Percentiles rank a stretch among this genome's conserved stretches.
These are phyloP conservation scores for Drosophila atroscutellata DNA, from an alignment of 2,888 invertebrate genomes.

Conservation along the genomic window DNA sequence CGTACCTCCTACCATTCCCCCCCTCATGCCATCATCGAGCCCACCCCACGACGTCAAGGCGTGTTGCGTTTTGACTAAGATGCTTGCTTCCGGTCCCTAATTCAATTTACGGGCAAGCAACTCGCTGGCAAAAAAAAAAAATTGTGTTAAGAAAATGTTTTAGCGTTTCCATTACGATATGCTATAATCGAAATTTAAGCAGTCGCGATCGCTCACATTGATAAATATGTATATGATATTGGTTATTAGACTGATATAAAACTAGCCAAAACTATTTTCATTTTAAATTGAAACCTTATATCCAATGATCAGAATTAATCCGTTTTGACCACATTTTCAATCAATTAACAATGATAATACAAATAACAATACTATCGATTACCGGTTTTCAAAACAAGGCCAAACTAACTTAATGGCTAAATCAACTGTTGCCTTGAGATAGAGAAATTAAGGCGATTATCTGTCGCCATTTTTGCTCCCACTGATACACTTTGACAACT, in stretches of 20 bases:
- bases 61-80: conserved; percentile 28
- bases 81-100: conserved; percentile 48
- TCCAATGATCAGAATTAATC: background rate
- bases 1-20: conserved; percentile 5
- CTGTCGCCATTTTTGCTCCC: background rate
- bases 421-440: background rate
- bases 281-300: background rate
- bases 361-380: background rate
- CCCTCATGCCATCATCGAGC: background rate
- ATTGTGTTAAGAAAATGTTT: conserved; percentile 9
- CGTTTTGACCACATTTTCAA: background rate
- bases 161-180: conserved; percentile 18
- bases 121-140: conserved; percentile 6
- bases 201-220: background rate
- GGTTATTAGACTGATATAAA: background rate
- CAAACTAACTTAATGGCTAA: background rate
- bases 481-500: background rate
- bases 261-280: background rate
- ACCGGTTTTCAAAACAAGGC: background rate
- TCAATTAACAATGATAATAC: background rate
- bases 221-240: background rate
- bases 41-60: background rate
- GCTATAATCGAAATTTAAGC: conserved; percentile 14
- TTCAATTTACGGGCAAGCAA: conserved; percentile 51
- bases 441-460: background rate